Conservation (phyloP, 2,888 invertebrate genomes). For the Liodrosophila aerea region DNA sequence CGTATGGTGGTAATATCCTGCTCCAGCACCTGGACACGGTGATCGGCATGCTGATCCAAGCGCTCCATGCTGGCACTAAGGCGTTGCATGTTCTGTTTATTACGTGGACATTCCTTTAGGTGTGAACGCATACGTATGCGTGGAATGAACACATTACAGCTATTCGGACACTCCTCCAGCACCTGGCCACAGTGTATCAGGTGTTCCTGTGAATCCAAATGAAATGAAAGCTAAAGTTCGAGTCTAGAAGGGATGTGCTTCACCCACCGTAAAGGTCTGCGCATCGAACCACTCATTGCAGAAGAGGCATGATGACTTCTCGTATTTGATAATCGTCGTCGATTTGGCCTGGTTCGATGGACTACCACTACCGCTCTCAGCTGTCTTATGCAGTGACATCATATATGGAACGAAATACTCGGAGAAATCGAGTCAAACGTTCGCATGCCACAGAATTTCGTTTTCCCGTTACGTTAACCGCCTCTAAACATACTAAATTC, state of each 20-base stretch:
- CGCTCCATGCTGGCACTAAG: constrained; percentile 59
- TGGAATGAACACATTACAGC: constrained; percentile 88
- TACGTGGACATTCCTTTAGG: constrained; percentile 82
- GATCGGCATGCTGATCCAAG: constrained; percentile 66
- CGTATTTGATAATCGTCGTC: constrained; percentile 80
- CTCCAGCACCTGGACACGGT: constrained; percentile 74
- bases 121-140: constrained; percentile 86
- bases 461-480: constrained; percentile 45
- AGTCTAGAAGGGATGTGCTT: background rate
- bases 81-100: constrained; percentile 42
- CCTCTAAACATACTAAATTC: constrained; percentile 61
- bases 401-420: constrained; percentile 5
- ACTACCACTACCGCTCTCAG: background rate
- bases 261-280: constrained; percentile 85
- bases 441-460: constrained; percentile 8
- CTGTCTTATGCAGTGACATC: constrained; percentile 46
- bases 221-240: background rate
- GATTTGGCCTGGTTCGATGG: constrained; percentile 44
- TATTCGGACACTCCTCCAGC: constrained; percentile 87
- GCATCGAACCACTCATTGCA: constrained; percentile 87
- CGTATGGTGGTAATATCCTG: constrained; percentile 75
- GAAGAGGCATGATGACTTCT: constrained; percentile 86
- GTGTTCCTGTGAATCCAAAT: constrained; percentile 84
- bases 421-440: constrained; percentile 3
- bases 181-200: constrained; percentile 88